Evolutionary conservation across 2,888 invertebrate genomes (phyloP).

Genomic region (Dynastes tityus): DNA sequence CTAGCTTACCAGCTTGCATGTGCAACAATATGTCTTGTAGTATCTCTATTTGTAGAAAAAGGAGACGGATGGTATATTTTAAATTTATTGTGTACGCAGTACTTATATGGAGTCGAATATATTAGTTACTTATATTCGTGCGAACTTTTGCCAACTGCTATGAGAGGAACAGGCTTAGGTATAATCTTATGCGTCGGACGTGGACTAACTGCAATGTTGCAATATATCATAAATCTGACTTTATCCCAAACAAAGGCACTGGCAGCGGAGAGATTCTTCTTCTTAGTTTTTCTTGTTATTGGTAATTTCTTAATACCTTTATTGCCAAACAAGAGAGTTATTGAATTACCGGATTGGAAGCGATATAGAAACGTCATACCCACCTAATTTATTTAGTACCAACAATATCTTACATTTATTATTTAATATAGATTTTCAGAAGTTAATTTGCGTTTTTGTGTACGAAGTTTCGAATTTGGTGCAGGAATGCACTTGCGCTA

Average conservation of each 20-base stretch:
- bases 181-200: neutral
- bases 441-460: too few relatives aligned
- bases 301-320: neutral
- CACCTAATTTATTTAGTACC: slow-evolving; percentile 12
- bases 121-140: neutral
- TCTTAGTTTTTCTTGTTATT: neutral
- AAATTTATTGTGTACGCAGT: slow-evolving; percentile 19
- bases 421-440: too few relatives aligned
- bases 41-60: slow-evolving; percentile 1
- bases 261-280: neutral
- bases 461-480: too few relatives aligned
- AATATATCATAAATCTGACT: neutral
- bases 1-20: slow-evolving; percentile 21
- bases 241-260: neutral
- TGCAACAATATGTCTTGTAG: slow-evolving; percentile 21
- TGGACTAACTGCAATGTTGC: neutral
- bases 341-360: slow-evolving; percentile 38
- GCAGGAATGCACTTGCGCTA: too few relatives aligned
- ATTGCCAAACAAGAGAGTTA: slow-evolving; percentile 20
- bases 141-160: slow-evolving; percentile 26
- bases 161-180: slow-evolving; percentile 10
- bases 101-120: slow-evolving; percentile 1
- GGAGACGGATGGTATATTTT: neutral
- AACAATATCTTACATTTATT: neutral
- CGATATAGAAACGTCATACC: slow-evolving; percentile 27